These are phyloP conservation scores for Drosophila infuscata DNA, from an alignment of 2,888 invertebrate species.

Conservation along the genomic window DNA sequence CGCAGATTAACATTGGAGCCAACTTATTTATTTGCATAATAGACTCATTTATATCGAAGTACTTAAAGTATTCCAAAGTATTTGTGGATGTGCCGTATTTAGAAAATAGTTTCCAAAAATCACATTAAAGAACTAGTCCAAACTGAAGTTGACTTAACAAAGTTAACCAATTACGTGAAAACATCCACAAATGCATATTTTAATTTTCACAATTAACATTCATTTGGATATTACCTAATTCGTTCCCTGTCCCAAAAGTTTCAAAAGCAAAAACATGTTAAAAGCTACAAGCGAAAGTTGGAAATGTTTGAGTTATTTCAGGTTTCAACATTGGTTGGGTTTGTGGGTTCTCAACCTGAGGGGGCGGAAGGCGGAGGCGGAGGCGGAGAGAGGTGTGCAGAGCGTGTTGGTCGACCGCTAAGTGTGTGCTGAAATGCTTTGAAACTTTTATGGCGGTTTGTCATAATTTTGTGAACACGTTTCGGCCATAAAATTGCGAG, in stretches of 20 bases:
- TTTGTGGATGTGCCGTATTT: not conserved
- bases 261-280: conserved; percentile 2
- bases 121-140: not conserved
- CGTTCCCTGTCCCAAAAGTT: conserved; percentile 15
- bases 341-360: not conserved
- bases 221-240: conserved; percentile 28
- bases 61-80: not conserved
- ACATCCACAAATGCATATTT: not conserved
- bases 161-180: conserved; percentile 3
- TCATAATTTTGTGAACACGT: conserved; percentile 76
- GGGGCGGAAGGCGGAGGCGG: too few relatives aligned
- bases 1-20: not conserved
- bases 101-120: not conserved
- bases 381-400: not conserved
- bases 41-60: not conserved
- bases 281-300: conserved; percentile 1
- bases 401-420: conserved; percentile 45
- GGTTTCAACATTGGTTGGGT: not conserved
- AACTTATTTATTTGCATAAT: not conserved
- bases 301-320: conserved; percentile 24
- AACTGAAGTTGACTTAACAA: not conserved
- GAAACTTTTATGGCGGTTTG: conserved; percentile 64
- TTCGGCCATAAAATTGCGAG: conserved; percentile 64
- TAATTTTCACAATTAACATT: conserved; percentile 19
- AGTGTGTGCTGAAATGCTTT: conserved; percentile 70